Percentiles rank a stretch among this genome's conserved stretches.
These are phyloP conservation scores for Peribatodes rhomboidaria DNA, from an alignment of 2,888 invertebrate species.

Conservation along the genomic window DNA sequence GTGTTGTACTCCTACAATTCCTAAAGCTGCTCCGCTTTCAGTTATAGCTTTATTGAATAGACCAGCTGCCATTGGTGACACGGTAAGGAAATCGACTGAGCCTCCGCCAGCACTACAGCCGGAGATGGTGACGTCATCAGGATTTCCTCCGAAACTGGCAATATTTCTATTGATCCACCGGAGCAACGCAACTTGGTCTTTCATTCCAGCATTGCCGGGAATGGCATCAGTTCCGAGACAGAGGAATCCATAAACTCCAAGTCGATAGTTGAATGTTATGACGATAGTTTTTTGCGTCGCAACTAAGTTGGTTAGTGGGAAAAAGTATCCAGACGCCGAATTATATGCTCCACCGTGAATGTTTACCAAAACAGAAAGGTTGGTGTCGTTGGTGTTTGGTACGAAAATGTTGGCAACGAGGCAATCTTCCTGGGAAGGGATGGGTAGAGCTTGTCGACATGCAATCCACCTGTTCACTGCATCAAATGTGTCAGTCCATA, in stretches of 20 bases:
- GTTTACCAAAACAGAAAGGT: constrained; percentile 19
- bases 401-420: constrained; percentile 5
- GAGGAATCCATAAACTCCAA: constrained; percentile 56
- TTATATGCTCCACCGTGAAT: constrained; percentile 19
- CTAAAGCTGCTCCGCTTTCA: constrained; percentile 55
- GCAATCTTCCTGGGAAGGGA: constrained; percentile 20
- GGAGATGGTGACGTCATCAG: constrained; percentile 55
- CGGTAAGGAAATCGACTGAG: constrained; percentile 56
- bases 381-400: constrained; percentile 12
- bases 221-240: constrained; percentile 57
- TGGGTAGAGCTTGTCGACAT: neutral
- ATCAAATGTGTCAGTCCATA: constrained; percentile 5
- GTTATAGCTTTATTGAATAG: constrained; percentile 61
- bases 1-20: neutral
- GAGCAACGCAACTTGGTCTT: constrained; percentile 56
- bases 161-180: constrained; percentile 61
- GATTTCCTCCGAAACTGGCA: constrained; percentile 62
- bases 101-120: constrained; percentile 65
- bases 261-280: constrained; percentile 49
- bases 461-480: neutral
- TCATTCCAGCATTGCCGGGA: constrained; percentile 62
- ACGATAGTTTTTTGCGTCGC: constrained; percentile 38
- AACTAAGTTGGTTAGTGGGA: neutral
- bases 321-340: constrained; percentile 4
- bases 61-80: constrained; percentile 57